phyloP scores from a whole-genome alignment of 2,888 invertebrate species.

The Callyntrura sp. region DNA sequence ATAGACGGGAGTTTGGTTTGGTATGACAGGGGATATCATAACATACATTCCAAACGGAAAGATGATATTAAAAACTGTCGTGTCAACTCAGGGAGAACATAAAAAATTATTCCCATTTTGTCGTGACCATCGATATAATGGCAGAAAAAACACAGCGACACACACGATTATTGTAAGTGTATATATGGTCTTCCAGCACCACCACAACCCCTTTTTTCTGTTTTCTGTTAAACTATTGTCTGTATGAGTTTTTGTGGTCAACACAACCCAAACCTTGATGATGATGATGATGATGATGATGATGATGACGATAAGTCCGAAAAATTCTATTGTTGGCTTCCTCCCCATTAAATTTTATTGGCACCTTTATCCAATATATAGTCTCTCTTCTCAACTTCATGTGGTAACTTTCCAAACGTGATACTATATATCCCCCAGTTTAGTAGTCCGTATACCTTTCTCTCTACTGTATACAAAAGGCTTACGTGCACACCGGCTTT shows the following conservation, averaged over 20 bases:
- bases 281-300: constrained; percentile 40
- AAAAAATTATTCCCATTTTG: constrained; percentile 65
- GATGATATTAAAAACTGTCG: constrained; percentile 60
- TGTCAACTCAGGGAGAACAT: constrained; percentile 65
- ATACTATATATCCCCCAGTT: not conserved
- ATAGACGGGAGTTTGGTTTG: not conserved
- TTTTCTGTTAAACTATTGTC: constrained; percentile 55
- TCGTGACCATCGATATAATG: constrained; percentile 20
- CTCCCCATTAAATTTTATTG: constrained; percentile 73
- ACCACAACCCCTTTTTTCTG: not conserved
- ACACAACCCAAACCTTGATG: constrained; percentile 20
- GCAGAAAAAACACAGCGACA: not conserved
- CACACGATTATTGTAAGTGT: constrained; percentile 64
- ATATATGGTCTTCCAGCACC: not conserved
- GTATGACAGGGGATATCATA: not conserved
- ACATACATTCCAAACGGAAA: not conserved
- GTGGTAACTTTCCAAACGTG: not conserved
- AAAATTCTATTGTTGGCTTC: constrained; percentile 58
- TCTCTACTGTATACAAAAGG: not conserved
- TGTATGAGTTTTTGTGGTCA: constrained; percentile 69
- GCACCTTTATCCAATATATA: constrained; percentile 55
- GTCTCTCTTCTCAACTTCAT: constrained; percentile 24
- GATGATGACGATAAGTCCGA: constrained; percentile 18
- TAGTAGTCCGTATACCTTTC: not conserved
- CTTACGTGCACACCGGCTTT: not conserved